Conservation (phyloP, 2,797 vertebrate genomes). For the Paramormyrops hopkinsi region DNA sequence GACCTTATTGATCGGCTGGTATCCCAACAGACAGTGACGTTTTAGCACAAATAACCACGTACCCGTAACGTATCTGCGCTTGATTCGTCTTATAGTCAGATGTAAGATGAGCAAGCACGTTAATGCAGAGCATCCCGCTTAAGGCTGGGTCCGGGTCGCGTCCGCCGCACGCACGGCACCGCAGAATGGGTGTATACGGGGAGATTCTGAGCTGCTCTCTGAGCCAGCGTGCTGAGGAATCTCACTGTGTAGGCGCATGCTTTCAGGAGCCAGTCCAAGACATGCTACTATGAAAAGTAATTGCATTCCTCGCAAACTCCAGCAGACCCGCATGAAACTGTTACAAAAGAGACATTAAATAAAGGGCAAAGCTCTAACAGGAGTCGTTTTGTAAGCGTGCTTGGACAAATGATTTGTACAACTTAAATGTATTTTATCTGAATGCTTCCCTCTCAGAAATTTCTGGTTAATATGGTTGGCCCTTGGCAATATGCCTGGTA, state of each 20-base stretch:
- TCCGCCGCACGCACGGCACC: not conserved
- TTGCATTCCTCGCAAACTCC: not conserved
- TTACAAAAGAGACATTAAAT: not conserved
- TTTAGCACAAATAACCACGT: not conserved
- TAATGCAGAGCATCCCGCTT: not conserved
- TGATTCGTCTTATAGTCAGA: not conserved
- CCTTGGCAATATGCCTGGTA: not conserved
- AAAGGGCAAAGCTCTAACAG: not conserved
- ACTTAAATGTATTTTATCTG: not conserved
- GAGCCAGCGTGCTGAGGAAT: not conserved
- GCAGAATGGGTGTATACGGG: not conserved
- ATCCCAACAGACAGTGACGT: not conserved
- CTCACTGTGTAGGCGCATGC: slow-evolving; percentile 3
- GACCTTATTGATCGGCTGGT: not conserved
- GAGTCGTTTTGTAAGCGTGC: not conserved
- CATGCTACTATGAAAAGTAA: not conserved
- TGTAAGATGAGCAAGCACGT: not conserved
- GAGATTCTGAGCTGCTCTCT: not conserved
- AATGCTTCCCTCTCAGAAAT: not conserved
- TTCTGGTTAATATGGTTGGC: slow-evolving; percentile 14
- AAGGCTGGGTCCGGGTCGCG: not conserved
- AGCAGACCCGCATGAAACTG: not conserved
- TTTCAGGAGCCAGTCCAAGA: slow-evolving; percentile 4
- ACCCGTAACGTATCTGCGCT: not conserved
- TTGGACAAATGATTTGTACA: not conserved